phyloP scores from a whole-genome alignment of 2,888 invertebrate genomes.

The Hypomecis punctinalis region DNA sequence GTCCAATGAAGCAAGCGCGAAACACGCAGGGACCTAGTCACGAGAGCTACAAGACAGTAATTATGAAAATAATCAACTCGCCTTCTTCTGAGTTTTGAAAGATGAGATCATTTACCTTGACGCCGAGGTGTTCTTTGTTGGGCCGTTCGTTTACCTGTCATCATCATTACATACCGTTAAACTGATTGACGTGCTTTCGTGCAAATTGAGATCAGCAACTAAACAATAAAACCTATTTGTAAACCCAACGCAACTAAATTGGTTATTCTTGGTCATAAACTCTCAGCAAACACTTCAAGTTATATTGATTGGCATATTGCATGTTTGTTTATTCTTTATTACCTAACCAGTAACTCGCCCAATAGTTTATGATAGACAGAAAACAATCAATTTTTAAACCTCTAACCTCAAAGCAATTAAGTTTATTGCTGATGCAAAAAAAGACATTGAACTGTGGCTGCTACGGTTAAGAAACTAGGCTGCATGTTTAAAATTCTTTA shows the following conservation, averaged over 20 bases:
- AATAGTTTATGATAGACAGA: constrained; percentile 17
- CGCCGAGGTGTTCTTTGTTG: constrained; percentile 22
- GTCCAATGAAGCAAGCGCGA: constrained; percentile 31
- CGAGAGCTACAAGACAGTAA: constrained; percentile 29
- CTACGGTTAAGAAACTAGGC: constrained; percentile 31
- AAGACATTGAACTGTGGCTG: constrained; percentile 28
- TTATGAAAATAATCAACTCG: constrained; percentile 31
- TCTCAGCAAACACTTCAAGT: not conserved
- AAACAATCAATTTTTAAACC: constrained; percentile 23
- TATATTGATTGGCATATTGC: constrained; percentile 8
- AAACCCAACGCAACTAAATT: not conserved
- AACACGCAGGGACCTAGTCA: constrained; percentile 40
- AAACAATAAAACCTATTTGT: not conserved
- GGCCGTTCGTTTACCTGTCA: constrained; percentile 21
- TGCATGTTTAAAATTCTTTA: constrained; percentile 34
- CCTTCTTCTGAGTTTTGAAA: constrained; percentile 14
- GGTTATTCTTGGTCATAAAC: constrained; percentile 3
- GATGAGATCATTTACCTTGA: constrained; percentile 30
- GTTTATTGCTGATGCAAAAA: constrained; percentile 32
- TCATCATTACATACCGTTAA: constrained; percentile 29
- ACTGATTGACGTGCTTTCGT: constrained; percentile 10
- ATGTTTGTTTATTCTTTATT: constrained; percentile 3
- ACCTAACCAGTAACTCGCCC: not conserved
- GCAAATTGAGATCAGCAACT: constrained; percentile 13
- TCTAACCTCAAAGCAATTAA: constrained; percentile 29